Conservation (phyloP, 1,140 invertebrate genomes). For the Bombus vancouverensis region DNA sequence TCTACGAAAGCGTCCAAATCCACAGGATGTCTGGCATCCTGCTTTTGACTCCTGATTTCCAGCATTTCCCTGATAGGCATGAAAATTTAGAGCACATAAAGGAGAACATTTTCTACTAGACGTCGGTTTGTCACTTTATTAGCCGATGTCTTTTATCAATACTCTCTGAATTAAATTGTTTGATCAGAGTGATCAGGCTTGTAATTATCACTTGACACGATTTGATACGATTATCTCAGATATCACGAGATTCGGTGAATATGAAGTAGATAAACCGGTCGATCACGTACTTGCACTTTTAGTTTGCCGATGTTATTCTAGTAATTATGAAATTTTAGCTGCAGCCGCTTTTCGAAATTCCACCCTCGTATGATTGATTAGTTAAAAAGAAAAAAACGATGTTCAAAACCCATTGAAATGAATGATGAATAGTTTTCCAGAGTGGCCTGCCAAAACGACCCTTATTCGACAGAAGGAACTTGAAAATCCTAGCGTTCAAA, state of each 20-base stretch:
- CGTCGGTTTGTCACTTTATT: background rate
- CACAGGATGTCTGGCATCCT: background rate
- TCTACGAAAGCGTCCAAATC: background rate
- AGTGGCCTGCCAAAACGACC: background rate
- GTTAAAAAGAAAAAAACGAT: background rate
- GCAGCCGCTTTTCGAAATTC: no score
- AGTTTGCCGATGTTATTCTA: background rate
- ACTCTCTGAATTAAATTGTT: background rate
- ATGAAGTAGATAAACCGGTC: background rate
- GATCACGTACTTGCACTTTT: background rate
- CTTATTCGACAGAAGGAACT: background rate
- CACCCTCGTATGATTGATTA: slow-evolving; percentile 22
- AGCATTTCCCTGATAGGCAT: background rate
- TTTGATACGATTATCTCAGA: no score
- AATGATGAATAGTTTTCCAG: slow-evolving; percentile 29
- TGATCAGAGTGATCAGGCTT: background rate
- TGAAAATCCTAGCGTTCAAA: no score
- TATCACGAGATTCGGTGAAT: no score
- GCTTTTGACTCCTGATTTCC: background rate
- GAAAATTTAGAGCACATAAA: background rate
- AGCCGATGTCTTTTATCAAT: background rate
- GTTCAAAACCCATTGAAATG: background rate
- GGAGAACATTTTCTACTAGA: background rate
- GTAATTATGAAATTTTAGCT: slow-evolving; percentile 5
- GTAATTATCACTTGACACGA: slow-evolving; percentile 10